Base-by-base conservation (phyloP, 2,113 vertebrate genomes). In the Baryphthengus martii region DNA sequence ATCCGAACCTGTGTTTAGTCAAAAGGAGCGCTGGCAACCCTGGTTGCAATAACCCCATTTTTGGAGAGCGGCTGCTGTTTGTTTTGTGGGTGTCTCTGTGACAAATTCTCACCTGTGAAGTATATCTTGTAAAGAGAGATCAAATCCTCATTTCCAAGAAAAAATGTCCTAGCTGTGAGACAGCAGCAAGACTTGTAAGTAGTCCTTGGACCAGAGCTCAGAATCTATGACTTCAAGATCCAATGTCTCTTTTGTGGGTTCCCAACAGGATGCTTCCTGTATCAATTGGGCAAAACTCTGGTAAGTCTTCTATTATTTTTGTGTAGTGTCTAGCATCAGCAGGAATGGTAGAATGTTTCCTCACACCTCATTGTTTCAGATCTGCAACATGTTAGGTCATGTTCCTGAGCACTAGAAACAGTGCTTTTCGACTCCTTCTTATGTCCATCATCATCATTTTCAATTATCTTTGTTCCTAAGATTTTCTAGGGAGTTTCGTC, bases 241-340 rank as follows among this genome's bases (percentile, higher is more conserved):
- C 28, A 40, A 3, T 24, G 21, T 71, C 19, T 87, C 35, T 65
- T 84, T 29, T 61, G 14, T 0, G 6, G 40, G 13, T 14, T 71
- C n/a, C 42, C 31, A 59, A 63, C 10, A 73, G 4, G 19, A 25
- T 0, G 0, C 0, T 85, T 63, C 16, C 9, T 16, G 6, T 71
- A 52, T 28, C 17, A 55, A 61, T 1, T 59, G 8, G 20, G 24
- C 3, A 77, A 73, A 80, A 77, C 10, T 50, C 24, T 10, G 3
- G 0, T 13, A 50, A 37, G 1, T 65, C 77, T 81, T 55, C 39
- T 74, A 5, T 33, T 59, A 25, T 50, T 81, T 70, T 88, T 70
- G 7, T 2, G 1, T 28, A 42, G 29, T n/a, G 4, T 78, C 14
- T 58, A 65, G 11, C 13, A 35, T 37, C 29, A 35, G 19, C 31